Conservation (phyloP, 2,888 invertebrate species). For the Smittia sp. region DNA sequence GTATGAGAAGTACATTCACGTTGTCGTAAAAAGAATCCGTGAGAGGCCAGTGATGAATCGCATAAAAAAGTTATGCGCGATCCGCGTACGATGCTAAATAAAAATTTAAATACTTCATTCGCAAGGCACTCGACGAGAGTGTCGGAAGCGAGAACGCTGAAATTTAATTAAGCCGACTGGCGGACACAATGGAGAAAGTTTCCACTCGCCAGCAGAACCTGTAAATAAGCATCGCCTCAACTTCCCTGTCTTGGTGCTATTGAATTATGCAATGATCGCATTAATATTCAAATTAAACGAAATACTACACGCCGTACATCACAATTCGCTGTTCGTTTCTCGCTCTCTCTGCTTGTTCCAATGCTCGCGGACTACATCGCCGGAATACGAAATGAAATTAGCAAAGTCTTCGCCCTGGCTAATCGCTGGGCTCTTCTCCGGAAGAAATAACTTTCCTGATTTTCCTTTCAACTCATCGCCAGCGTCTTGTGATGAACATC, state of each 20-base stretch:
- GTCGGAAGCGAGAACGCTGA: not conserved
- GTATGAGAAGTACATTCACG: not conserved
- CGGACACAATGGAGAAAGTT: conserved; percentile 17
- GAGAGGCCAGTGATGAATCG: conserved; percentile 30
- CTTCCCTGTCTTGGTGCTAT: not conserved
- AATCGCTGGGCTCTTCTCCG: not conserved
- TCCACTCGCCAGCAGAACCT: not conserved
- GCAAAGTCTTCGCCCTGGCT: conserved; percentile 7
- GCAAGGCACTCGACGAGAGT: not conserved
- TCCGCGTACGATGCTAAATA: not conserved
- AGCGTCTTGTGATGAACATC: not conserved
- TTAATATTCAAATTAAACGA: conserved; percentile 41
- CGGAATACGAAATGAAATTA: conserved; percentile 39
- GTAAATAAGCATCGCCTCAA: conserved; percentile 23
- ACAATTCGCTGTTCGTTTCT: not conserved
- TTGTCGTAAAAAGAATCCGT: conserved; percentile 21
- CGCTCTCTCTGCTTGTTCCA: not conserved
- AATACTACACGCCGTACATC: conserved; percentile 39
- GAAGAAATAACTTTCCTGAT: not conserved
- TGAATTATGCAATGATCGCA: conserved; percentile 38
- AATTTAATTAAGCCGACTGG: not conserved
- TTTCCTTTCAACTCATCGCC: not conserved
- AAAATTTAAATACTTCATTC: conserved; percentile 6
- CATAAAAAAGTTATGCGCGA: conserved; percentile 28
- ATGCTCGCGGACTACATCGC: conserved; percentile 2